Conservation (phyloP, 2,888 invertebrate species). For the Mesorhabditis spiculigera region DNA sequence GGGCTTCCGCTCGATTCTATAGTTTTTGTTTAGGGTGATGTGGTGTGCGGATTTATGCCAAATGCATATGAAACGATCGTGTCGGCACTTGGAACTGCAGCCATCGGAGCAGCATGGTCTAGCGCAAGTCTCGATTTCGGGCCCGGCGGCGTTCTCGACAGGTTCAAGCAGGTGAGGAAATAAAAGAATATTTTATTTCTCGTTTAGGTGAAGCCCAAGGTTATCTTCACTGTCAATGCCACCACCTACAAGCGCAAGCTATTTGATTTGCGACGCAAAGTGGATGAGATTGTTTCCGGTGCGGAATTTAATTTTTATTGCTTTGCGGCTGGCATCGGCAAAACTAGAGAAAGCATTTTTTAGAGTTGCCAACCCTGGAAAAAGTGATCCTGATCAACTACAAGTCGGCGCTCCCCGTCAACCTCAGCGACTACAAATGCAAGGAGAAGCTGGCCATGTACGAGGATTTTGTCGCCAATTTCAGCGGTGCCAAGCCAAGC, state of each 20-base stretch:
- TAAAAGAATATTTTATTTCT: background rate
- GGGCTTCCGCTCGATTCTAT: background rate
- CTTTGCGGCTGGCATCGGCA: no score
- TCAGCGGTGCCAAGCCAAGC: conserved; percentile 18
- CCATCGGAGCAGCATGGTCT: conserved; percentile 66
- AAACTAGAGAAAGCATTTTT: conserved; percentile 5
- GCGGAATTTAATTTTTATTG: background rate
- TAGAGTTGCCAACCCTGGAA: conserved; percentile 40
- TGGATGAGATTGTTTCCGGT: conserved; percentile 60
- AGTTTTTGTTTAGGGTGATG: conserved; percentile 59
- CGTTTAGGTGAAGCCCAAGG: conserved; percentile 63
- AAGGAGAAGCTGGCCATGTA: conserved; percentile 22
- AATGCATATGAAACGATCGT: conserved; percentile 64
- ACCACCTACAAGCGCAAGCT: conserved; percentile 65
- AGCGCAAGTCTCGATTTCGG: conserved; percentile 66
- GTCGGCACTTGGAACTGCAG: conserved; percentile 64
- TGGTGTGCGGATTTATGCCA: conserved; percentile 64
- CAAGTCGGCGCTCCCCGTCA: conserved; percentile 21
- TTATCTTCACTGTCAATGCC: conserved; percentile 65
- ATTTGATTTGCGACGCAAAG: conserved; percentile 63
- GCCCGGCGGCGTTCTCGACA: conserved; percentile 59
- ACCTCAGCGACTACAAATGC: conserved; percentile 21
- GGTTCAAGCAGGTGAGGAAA: conserved; percentile 36
- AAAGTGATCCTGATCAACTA: conserved; percentile 40
- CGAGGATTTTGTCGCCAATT: conserved; percentile 23